Percentiles rank a stretch among this genome's conserved stretches.
These are phyloP conservation scores for Cephus rjabovi DNA, from an alignment of 2,888 invertebrate genomes.

Conservation along the genomic window DNA sequence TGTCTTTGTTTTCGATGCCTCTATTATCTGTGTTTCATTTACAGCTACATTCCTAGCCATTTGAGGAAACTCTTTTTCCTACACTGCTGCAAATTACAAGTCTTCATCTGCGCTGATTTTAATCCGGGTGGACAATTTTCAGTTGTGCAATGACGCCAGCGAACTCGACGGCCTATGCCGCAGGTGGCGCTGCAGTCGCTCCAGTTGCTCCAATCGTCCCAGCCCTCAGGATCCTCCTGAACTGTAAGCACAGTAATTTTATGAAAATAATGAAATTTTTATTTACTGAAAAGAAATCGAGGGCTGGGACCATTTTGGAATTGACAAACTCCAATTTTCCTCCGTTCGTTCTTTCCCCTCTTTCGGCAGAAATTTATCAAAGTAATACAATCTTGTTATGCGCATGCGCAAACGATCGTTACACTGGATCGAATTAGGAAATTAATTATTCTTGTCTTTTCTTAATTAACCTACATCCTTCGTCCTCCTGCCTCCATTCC, in stretches of 20 bases:
- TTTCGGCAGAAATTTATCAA: too few relatives aligned
- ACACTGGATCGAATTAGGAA: background rate
- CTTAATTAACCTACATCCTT: background rate
- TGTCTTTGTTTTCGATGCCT: background rate
- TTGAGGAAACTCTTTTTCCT: constrained; percentile 35
- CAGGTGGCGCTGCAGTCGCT: constrained; percentile 46
- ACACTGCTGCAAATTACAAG: constrained; percentile 37
- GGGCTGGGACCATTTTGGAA: background rate
- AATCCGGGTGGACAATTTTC: constrained; percentile 39
- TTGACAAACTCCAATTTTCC: background rate
- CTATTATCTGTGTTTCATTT: background rate
- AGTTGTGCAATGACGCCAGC: constrained; percentile 46
- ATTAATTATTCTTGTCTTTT: background rate
- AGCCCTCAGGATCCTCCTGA: constrained; percentile 10
- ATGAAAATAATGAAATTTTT: background rate
- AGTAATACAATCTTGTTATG: too few relatives aligned
- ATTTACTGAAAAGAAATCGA: background rate
- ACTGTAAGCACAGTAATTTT: background rate
- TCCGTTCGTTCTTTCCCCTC: too few relatives aligned
- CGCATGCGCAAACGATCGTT: too few relatives aligned
- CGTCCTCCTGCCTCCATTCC: background rate
- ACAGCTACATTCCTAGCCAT: constrained; percentile 37
- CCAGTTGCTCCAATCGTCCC: constrained; percentile 45
- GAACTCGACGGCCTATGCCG: constrained; percentile 44
- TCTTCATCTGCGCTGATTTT: constrained; percentile 46